A percentile compares a stretch with the other conserved stretches of the same genome.
These are phyloP conservation scores for Drosophila prosaltans DNA, from an alignment of 1,140 invertebrate species.

Conservation along the genomic window DNA sequence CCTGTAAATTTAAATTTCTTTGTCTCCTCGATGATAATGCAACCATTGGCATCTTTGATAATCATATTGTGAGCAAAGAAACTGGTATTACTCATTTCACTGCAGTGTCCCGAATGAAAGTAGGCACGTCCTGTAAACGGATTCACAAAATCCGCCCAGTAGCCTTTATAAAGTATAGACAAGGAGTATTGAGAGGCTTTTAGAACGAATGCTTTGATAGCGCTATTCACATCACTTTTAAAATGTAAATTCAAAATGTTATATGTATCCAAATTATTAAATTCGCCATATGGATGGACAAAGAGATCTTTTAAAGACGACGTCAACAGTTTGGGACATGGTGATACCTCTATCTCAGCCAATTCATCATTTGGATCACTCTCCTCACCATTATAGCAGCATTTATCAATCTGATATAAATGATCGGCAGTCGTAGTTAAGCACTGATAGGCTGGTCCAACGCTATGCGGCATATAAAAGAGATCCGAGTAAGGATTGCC, in stretches of 20 bases:
- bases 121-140: slow-evolving; percentile 60
- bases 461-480: slow-evolving; percentile 55
- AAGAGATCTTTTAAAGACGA: slow-evolving; percentile 26
- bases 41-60: slow-evolving; percentile 42
- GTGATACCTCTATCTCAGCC: background rate
- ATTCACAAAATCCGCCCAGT: slow-evolving; percentile 68
- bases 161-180: slow-evolving; percentile 47
- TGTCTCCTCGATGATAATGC: slow-evolving; percentile 47
- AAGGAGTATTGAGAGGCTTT: slow-evolving; percentile 36
- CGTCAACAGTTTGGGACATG: slow-evolving; percentile 48
- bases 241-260: slow-evolving; percentile 52
- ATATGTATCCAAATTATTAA: slow-evolving; percentile 33
- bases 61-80: slow-evolving; percentile 37
- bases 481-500: slow-evolving; percentile 33
- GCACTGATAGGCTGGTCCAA: slow-evolving; percentile 54
- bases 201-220: slow-evolving; percentile 50
- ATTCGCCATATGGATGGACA: slow-evolving; percentile 7
- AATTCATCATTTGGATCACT: no score
- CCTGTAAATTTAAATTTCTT: slow-evolving; percentile 46
- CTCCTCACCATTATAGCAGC: background rate
- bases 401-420: slow-evolving; percentile 10
- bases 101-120: slow-evolving; percentile 28
- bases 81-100: background rate
- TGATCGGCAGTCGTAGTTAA: slow-evolving; percentile 31
- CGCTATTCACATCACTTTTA: slow-evolving; percentile 33